These are phyloP conservation scores for Zapornia atra DNA, from an alignment of 2,113 vertebrate genomes.

Conservation along the genomic window DNA sequence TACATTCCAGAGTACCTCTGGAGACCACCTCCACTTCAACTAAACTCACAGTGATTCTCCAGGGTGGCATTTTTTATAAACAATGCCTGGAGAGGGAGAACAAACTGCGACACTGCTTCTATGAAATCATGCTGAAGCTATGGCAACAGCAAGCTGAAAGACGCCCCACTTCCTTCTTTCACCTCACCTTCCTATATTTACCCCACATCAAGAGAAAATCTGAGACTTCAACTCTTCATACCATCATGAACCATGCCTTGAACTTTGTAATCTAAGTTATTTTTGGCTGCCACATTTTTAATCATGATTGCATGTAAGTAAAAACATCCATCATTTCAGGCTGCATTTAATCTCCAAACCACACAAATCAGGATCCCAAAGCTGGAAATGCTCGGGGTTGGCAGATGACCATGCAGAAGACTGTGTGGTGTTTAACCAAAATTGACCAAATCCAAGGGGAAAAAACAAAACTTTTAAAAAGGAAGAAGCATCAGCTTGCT, in stretches of 20 bases:
- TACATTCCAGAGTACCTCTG: neutral
- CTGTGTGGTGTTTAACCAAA: neutral
- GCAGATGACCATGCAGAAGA: neutral
- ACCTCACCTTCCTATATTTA: neutral
- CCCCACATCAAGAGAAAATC: neutral
- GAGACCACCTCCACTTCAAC: constrained; percentile 5
- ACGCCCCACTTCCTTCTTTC: neutral
- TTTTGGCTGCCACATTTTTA: neutral
- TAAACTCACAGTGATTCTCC: constrained; percentile 63
- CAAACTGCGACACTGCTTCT: constrained; percentile 7
- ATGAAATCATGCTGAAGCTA: constrained; percentile 4
- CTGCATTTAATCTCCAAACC: neutral
- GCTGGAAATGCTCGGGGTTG: neutral
- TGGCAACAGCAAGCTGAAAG: neutral
- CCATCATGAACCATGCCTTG: neutral
- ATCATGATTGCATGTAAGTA: neutral
- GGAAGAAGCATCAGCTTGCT: neutral
- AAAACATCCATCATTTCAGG: neutral
- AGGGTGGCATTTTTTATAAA: constrained; percentile 57
- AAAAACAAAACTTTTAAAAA: neutral
- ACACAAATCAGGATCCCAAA: neutral
- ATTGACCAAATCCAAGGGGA: neutral
- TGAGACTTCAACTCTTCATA: neutral
- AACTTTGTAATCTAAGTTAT: neutral
- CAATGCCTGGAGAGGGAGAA: constrained; percentile 48